Base-by-base conservation (phyloP, 2,888 invertebrate genomes). In the Hanleya hanleyi region DNA sequence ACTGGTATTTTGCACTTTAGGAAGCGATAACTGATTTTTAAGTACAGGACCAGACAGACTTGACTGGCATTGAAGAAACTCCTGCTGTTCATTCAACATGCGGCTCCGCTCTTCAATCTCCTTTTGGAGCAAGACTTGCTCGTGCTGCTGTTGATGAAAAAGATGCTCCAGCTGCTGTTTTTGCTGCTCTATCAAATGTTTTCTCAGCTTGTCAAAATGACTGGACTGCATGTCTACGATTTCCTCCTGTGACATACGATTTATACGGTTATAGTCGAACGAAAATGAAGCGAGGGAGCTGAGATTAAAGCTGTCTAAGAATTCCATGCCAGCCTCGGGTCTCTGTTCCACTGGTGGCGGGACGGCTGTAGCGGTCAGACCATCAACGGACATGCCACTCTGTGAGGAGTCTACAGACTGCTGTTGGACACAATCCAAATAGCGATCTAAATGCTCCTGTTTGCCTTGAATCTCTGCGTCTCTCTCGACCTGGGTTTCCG, bases 131-230 rank as follows among this genome's bases (percentile, higher is more conserved):
- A 77, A 67, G 75, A 86, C 73, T 75, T 86, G 85, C 70, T 87
- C 84, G 2, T 93, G 92, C 83, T 95, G 94, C 79, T 94, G 93
- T 49, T 92, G 74, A 2, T 86, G 81, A 81, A 87, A 86, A 67
- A 87, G 75, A 57, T 85, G 85, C 75, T 86, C 87, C 51, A 87
- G 78, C 50, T 87, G 86, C 18, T 77, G 75, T 7, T 93, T 92
- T 84, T 95, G 94, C 77, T 94, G 93, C 41, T 92, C 92, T 82
- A 86, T 84, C 82, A 87, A 78, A 79, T 84, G 83, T 62, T 83
- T 77, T 15, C 82, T 79, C 64, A 84, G 70, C 22, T 77, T 64
- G 64, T 88, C 84, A 81, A 88, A 88, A 71, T 86, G 82, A 62
- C 82, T 78, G 38, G 82, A 72, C 65, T 87, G 87, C 29, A 84